Percentiles rank a stretch among this genome's conserved stretches.
Conservation (phyloP, 2,888 invertebrate genomes). For the Nebria salina region DNA sequence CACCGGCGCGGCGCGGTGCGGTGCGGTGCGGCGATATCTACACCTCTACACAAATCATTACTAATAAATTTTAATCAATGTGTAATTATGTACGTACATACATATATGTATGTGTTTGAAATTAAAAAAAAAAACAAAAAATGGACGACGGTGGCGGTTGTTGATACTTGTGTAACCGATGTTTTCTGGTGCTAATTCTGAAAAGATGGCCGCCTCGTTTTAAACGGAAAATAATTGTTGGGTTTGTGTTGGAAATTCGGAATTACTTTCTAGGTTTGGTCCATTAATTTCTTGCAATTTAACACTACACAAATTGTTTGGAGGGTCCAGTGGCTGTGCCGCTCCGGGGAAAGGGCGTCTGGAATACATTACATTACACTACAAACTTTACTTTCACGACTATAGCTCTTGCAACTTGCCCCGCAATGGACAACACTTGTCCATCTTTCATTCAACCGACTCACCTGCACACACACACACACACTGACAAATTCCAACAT, state of each 20-base stretch:
- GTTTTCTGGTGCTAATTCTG: constrained; percentile 30
- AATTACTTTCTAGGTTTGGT: constrained; percentile 41
- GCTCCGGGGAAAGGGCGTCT: background rate
- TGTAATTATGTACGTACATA: no score
- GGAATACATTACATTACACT: constrained; percentile 29
- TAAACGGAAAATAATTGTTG: constrained; percentile 46
- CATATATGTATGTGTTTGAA: background rate
- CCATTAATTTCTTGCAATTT: constrained; percentile 47
- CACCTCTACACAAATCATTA: no score
- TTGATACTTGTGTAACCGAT: no score
- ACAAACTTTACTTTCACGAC: background rate
- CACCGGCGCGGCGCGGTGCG: no score
- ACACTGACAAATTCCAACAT: constrained; percentile 23
- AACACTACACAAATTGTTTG: constrained; percentile 47
- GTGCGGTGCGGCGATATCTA: no score
- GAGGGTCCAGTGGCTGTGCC: constrained; percentile 19
- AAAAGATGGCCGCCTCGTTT: constrained; percentile 43
- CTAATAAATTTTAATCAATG: no score
- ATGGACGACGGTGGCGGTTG: background rate
- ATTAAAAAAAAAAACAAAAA: background rate
- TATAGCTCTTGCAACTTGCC: background rate
- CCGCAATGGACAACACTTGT: background rate
- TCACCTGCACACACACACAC: background rate
- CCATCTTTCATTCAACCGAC: background rate
- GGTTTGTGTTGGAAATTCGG: constrained; percentile 38